Conservation (phyloP, 2,113 vertebrate species). For the Gopherus evgoodei region DNA sequence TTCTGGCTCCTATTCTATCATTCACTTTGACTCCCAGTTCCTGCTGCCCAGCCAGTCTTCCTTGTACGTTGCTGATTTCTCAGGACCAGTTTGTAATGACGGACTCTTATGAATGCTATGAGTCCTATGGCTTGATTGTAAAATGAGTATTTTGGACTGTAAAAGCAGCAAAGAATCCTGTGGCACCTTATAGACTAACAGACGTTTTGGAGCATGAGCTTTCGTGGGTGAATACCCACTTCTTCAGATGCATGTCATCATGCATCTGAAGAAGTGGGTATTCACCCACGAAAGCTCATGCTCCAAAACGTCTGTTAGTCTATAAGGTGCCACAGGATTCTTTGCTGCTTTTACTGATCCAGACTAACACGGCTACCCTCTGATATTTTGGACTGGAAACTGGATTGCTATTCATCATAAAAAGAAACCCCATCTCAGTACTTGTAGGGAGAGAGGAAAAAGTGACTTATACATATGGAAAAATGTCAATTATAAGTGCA, state of each 20-base stretch:
- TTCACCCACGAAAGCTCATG: too few relatives aligned
- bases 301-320: too few relatives aligned
- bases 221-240: too few relatives aligned
- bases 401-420: fast-evolving
- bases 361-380: too few relatives aligned
- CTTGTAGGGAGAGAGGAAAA: background rate
- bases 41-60: slow-evolving; percentile 15
- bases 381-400: background rate
- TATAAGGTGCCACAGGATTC: too few relatives aligned
- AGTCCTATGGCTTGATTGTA: background rate
- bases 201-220: too few relatives aligned
- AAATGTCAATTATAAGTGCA: background rate
- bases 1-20: slow-evolving; percentile 16
- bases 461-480: background rate
- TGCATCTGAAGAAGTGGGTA: too few relatives aligned
- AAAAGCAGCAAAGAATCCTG: too few relatives aligned
- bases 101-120: background rate
- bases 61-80: slow-evolving; percentile 39
- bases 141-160: background rate
- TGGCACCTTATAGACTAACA: too few relatives aligned
- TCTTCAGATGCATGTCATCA: too few relatives aligned
- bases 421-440: background rate
- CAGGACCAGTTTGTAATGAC: slow-evolving; percentile 1
- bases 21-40: slow-evolving; percentile 12
- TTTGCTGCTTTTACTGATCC: too few relatives aligned